Evolutionary conservation across 2,888 invertebrate genomes (phyloP), one percentile per base, ranked within the genome.

Genomic region (Bellardia bayeri): DNA sequence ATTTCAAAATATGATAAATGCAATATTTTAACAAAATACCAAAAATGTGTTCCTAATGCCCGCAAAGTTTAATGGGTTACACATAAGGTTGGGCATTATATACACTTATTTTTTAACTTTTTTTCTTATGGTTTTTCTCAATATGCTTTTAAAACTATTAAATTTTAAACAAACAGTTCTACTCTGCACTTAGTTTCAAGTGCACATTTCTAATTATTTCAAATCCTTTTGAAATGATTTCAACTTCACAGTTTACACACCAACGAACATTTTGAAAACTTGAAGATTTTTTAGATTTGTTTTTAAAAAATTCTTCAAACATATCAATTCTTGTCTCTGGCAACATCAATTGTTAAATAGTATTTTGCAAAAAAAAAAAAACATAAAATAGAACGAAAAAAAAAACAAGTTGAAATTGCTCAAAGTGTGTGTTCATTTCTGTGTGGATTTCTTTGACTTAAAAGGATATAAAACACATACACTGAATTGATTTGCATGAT

Each of bases 341-440:
- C 61, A 49, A 23, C 1, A 37, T 33, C 49, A 58, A 69, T 49
- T 68, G 11, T 23, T 68, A 33, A 58, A 54, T 54, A 23, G 4
- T 16, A 33, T 16, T 13, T 51, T 51, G 45, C 11, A 49, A 14
- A 49, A 9, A 5, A 37, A 37, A 37, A 37, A 37, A 37, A 37
- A 37, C 23, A 23, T 23, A 23, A 23, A 23, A 23, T 23, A 23
- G 23, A 23, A 23, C 23, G 23, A 37, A 5, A 37, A 23, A 58
- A 69, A 51, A 7, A 42, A n/a, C 33, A 45, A 1, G 51, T 40
- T 56, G 8, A 80, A 51, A 72, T 51, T 72, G 30, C 51, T 30
- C 64, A 80, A 81, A 74, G 72, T 49, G 37, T 49, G 58, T 66
- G 56, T 58, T 45, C 66, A 45, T 23, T 74, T 74, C 11, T n/a